Evolutionary conservation across 2,113 vertebrate species (phyloP).

Genomic region (Mirounga angustirostris): DNA sequence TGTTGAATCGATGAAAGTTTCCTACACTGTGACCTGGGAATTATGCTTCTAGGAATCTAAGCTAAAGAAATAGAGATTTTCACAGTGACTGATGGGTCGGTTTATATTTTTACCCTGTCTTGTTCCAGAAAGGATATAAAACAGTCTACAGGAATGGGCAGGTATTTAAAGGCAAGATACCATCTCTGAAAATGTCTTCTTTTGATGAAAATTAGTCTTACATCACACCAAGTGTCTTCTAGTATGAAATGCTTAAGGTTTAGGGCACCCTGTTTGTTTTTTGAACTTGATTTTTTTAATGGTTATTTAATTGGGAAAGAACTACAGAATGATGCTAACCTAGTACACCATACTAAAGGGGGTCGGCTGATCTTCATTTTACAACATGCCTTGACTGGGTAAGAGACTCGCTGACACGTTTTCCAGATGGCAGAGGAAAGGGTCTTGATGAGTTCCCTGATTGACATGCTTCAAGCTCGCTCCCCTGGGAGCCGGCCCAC

Average conservation of each 20-base stretch:
- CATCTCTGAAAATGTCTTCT: not conserved
- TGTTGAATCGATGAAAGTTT: not conserved
- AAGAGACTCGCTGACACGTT: not conserved
- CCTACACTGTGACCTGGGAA: not conserved
- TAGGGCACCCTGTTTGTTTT: too few relatives aligned
- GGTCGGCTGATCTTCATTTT: not conserved
- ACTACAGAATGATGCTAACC: not conserved
- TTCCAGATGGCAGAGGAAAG: accelerated
- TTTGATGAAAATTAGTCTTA: not conserved
- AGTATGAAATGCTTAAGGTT: not conserved
- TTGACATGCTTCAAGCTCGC: not conserved
- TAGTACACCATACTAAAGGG: not conserved
- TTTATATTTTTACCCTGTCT: not conserved
- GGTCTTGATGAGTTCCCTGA: not conserved
- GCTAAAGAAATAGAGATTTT: not conserved
- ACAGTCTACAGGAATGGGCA: not conserved
- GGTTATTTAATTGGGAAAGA: not conserved
- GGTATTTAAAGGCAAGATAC: not conserved
- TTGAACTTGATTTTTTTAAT: not conserved
- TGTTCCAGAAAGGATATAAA: not conserved
- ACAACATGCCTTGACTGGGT: not conserved
- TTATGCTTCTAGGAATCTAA: not conserved
- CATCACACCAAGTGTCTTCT: not conserved
- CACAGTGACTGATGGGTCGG: accelerated
- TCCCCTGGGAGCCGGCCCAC: not conserved